Conservation (phyloP, 2,797 vertebrate genomes). For the Falco biarmicus region DNA sequence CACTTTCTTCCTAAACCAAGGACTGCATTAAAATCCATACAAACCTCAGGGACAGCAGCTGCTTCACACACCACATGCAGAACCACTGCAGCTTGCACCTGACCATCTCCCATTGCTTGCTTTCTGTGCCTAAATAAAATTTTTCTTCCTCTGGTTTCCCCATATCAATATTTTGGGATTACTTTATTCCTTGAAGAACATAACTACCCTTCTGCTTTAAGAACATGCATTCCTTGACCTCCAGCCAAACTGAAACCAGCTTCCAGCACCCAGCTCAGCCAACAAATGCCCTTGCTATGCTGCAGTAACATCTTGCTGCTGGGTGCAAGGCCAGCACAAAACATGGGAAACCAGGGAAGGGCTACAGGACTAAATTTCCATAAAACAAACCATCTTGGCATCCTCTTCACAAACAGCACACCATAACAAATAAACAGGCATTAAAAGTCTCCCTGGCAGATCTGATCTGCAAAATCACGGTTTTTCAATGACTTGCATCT, state of each 20-base stretch:
- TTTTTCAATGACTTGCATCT: neutral
- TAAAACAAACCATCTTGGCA: neutral
- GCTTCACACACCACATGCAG: neutral
- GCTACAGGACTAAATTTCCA: accelerated
- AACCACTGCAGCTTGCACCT: neutral
- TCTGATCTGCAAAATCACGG: neutral
- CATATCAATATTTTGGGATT: neutral
- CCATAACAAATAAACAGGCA: neutral
- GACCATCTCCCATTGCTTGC: neutral
- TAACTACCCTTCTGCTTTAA: neutral
- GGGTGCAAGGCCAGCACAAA: neutral
- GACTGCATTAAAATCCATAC: neutral
- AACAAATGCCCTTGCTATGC: neutral
- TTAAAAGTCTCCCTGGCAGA: neutral
- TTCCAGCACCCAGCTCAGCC: neutral
- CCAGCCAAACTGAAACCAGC: neutral
- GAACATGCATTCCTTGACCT: neutral
- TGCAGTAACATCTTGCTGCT: neutral
- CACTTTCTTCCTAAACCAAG: neutral
- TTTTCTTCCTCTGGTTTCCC: neutral
- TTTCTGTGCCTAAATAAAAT: neutral
- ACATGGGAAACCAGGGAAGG: neutral
- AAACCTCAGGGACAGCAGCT: neutral
- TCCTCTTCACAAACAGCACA: neutral
- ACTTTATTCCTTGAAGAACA: neutral